Base-by-base conservation (phyloP, 2,888 invertebrate genomes). In the Agrenia bidenticulata region DNA sequence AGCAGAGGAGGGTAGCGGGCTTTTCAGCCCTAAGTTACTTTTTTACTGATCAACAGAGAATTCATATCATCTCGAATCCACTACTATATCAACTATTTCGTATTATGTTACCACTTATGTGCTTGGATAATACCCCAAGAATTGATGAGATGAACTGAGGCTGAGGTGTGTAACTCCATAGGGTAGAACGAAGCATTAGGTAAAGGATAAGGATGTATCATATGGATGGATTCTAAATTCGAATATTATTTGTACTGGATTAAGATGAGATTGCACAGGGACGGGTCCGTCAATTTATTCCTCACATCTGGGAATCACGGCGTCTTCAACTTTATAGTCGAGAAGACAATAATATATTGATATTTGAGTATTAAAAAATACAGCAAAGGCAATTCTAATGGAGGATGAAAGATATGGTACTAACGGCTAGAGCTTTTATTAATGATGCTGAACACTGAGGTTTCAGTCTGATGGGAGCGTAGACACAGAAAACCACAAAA, bases 401-500 rank as follows among this genome's bases (percentile, higher is more conserved):
- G 32, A 32, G n/a, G 32, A 32, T 32, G 32, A 32, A 32, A 32
- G 32, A 32, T 4, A 32, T 32, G 4, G 32, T 32, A 32, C 5
- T 4, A 11, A 32, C 32, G 2, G 45, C 5, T 45, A n/a, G 45
- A n/a, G 45, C 19, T 17, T 45, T 45, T 45, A 45, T 45, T 45
- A 45, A 45, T 45, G 45, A 45, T 45, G 45, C n/a, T 15, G n/a
- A 45, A 45, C 45, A 45, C 9, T 9, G 9, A 5, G n/a, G 45
- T 5, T 51, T 45, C 15, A 15, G 24, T 19, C 23, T 57, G 21
- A 41, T 57, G 57, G 26, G 59, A 64, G 67, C 63, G 62, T 64
- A 69, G 69, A 69, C 69, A 67, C 66, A 67, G 65, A 55, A 67
- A 70, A 70, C 70, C 70, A 70, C 70, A 70, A 67, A 67, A 66